Base-by-base conservation (phyloP, 2,113 vertebrate genomes). In the Pteropus alecto region DNA sequence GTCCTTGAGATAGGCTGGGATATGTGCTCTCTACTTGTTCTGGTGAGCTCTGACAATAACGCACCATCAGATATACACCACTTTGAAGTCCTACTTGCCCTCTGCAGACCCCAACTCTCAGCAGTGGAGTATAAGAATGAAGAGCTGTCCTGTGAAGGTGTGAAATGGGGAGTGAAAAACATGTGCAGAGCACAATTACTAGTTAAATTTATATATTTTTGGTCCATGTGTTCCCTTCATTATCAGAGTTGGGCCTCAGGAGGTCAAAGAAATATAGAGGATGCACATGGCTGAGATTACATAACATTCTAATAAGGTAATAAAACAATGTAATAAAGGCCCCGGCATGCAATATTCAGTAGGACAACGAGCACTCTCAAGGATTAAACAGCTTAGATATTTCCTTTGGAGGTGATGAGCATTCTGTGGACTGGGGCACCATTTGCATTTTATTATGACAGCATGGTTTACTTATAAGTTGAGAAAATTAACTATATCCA, bases 191-290 rank as follows among this genome's bases (percentile, higher is more conserved):
- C n/a, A 90, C 14, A 73, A 90, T 79, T 84, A 77, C 46, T 73
- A 30, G 82, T 79, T 95, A 93, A 95, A 95, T 28, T 93, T 79
- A 96, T 97, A 90, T 70, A 73, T 90, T 95, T 97, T 94, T 95
- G 26, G 93, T 96, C 76, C 83, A 96, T 68, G 30, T 33, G 71
- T 83, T 86, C 6, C 7, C 18, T 91, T 92, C 79, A 95, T 95
- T 94, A 43, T 18, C 74, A 94, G 22, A 92, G 26, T 94, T 67
- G 41, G 22, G 33, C n/a, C 94, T 97, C 68, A 93, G 43, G 15
- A 43, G 68, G 21, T 97, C 96, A 82, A 94, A 97, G 87, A 87
- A 41, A 8, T 70, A 94, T 38, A 91, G 35, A 68, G 41, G 82
- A 94, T 63, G 48, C 90, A 61, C 74, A 63, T 67, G 30, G 41